Base-by-base conservation (phyloP, 2,113 vertebrate genomes). In the Peromyscus leucopus region DNA sequence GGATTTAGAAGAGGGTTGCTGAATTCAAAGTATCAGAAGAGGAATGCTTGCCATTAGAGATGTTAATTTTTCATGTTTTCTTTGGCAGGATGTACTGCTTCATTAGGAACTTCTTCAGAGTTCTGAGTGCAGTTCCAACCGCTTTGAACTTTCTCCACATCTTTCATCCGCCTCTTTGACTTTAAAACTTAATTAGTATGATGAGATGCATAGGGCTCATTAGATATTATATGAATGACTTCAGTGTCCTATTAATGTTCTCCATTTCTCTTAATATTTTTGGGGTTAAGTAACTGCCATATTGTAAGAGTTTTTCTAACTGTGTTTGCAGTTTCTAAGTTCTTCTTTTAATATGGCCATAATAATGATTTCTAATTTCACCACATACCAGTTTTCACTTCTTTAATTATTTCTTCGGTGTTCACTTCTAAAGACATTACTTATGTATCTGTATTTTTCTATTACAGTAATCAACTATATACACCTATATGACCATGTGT, bases 1-100 rank as follows among this genome's bases (percentile, higher is more conserved):
- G 24, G n/a, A 24, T 48, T 96, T 79, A 93, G 71, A 91, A 69
- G 86, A 93, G 67, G 93, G 75, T 89, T 74, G 21, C 88, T 92
- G 42, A 75, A 72, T 72, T 88, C 65, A 92, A 96, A 80, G 9
- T 71, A 13, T 78, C 91, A 48, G 24, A 89, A 82, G 59, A 79
- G 59, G 59, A 59, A 39, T 94, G 26, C 89, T 94, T 95, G 31
- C 57, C 31, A 89, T 33, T 65, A 89, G 69, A 96, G 59, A 89
- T 39, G 22, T 65, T 71, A 42, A 36, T 69, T 80, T 28, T 83
- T 65, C 22, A 48, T 94, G 93, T 39, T 21, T 88, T 74, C 71
- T 89, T 96, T 93, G 94, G 85, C n/a, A 75, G 63, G 90, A 9
- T 46, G 2, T 26, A 28, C 33, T 72, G 39, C 65, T 61, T 95